Evolutionary conservation across 35 echinoderm and acorn worm genomes (phyloP), one percentile per base, ranked within the genome.

Genomic region (Apostichopus californicus): DNA sequence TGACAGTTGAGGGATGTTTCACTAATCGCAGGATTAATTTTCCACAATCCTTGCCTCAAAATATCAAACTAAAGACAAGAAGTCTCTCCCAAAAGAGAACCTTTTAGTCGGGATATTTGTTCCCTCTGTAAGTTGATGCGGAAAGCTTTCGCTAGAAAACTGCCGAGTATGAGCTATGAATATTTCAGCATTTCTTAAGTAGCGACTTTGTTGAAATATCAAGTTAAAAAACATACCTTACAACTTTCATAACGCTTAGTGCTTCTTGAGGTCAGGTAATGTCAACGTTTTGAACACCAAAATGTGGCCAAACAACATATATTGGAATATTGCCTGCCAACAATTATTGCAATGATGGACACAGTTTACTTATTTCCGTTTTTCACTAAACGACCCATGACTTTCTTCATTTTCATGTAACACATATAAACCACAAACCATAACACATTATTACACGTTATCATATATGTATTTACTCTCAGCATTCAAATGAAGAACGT

Each of bases 1-100:
- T 85, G 81, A 85, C 81, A 85, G 81, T 85, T 85, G 81, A 85
- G 57, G 56, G 81, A 56, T 85, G 81, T 85, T 85, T 85, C 54
- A 18, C 55, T 85, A 58, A 85, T 85, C 81, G 18, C 81, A 14
- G 55, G 81, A 85, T 85, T 85, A 85, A 59, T 25, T 59, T 85
- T 85, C 57, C 23, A 58, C 55, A 85, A 75, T 75, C 71, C 71
- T n/a, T 75, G 71, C 71, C 71, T 75, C 71, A 75, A 22, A 18
- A 75, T 75, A 75, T 75, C 71, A 75, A 75, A 75, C 21, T 75
- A 75, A 75, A 75, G 14, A 75, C 71, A 75, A 75, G 12, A 22
- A 75, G n/a, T 75, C 71, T 75, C 71, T 75, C 71, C 71, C 71
- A 75, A 75, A 75, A 75, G 71, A 75, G 71, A 75, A 75, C 71